phyloP scores from a whole-genome alignment of 2,888 invertebrate genomes.

The Entomobrya multifasciata region DNA sequence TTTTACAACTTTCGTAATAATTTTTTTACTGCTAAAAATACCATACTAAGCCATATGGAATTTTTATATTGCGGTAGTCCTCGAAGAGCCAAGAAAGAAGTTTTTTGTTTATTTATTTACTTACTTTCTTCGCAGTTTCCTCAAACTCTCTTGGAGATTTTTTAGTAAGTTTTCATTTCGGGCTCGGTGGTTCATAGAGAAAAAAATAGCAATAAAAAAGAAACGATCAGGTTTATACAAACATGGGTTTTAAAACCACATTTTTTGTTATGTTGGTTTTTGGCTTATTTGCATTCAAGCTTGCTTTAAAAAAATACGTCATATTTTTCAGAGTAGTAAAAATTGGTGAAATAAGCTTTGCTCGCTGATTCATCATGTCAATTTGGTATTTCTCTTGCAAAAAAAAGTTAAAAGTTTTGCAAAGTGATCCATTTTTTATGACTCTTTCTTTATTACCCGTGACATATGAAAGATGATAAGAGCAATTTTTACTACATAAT shows the following conservation, averaged over 20 bases:
- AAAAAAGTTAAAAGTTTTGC: too few relatives aligned
- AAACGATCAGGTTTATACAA: constrained; percentile 18
- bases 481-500: too few relatives aligned
- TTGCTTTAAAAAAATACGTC: too few relatives aligned
- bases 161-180: background rate
- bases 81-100: background rate
- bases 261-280: constrained; percentile 18
- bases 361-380: too few relatives aligned
- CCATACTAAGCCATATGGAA: background rate
- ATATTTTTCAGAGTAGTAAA: too few relatives aligned
- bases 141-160: background rate
- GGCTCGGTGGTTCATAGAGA: too few relatives aligned
- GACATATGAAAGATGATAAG: too few relatives aligned
- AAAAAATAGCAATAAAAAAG: background rate
- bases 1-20: background rate
- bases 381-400: too few relatives aligned
- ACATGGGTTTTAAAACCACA: constrained; percentile 13
- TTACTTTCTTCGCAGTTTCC: background rate
- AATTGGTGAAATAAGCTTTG: too few relatives aligned
- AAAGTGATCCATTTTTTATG: too few relatives aligned
- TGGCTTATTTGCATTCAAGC: background rate
- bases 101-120: background rate
- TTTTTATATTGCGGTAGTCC: background rate
- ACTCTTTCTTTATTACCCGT: too few relatives aligned
- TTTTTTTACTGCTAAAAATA: background rate